Evolutionary conservation across 1,140 invertebrate species (phyloP), one percentile per base, ranked within the genome.

Genomic region (Chironomus striatipennis): DNA sequence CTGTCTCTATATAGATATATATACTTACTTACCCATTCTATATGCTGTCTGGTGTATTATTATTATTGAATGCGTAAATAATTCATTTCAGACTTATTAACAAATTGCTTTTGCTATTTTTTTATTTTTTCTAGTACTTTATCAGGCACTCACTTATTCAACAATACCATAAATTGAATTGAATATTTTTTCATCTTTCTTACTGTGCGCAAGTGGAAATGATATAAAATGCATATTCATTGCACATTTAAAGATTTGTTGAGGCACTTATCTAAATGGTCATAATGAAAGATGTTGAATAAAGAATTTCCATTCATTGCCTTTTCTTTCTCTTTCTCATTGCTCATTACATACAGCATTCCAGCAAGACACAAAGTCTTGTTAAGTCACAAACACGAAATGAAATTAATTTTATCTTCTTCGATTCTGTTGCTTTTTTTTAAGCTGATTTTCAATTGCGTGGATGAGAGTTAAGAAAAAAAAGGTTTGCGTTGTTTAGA

Each of bases 1-100:
- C 47, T n/a, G n/a, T 15, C 9, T 57, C 12, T 57, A 57, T 57
- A 12, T 57, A n/a, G 12, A 57, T 57, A 10, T 57, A 57, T 57
- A 12, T 7, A 57, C 47, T n/a, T 15, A 57, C 47, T n/a, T 15
- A 57, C 47, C n/a, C 47, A n/a, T 57, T 57, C 47, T n/a, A n/a
- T 4, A 57, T 57, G 47, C 10, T 57, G 12, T 57, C 65, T 70
- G 65, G 64, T 8, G n/a, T 57, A 12, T 12, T 12, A 18, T 67
- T 67, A 20, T 67, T 70, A 20, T 70, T 70, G 65, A 15, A 9
- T 70, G 65, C 65, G 65, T 70, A 8, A 70, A 70, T 70, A 70
- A 70, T 70, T 70, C 65, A 70, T 70, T 70, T 70, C 10, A 18
- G 20, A 70, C 65, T 70, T 70, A 70, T 70, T 70, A 70, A 70